These are phyloP conservation scores for Dynastes grantii DNA, from an alignment of 2,888 invertebrate genomes.

Conservation along the genomic window DNA sequence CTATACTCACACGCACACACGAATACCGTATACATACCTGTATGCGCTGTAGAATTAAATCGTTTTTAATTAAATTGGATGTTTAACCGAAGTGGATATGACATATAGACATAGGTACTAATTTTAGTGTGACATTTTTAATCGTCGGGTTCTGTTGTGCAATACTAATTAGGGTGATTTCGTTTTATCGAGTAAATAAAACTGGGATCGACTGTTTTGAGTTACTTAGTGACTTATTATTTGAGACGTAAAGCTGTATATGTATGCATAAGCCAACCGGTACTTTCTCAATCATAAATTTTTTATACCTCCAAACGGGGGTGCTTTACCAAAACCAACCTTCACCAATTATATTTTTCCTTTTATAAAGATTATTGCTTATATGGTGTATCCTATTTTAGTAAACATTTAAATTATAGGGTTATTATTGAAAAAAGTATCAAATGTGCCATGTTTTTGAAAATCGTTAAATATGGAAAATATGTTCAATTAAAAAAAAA, in stretches of 20 bases:
- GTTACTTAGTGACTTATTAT: background rate
- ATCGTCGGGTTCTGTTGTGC: background rate
- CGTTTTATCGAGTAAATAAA: background rate
- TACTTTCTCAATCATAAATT: background rate
- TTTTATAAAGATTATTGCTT: no score
- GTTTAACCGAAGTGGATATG: background rate
- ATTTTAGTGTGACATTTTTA: background rate
- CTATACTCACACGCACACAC: background rate
- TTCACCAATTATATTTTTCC: background rate
- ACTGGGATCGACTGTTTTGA: background rate
- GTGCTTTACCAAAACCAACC: background rate
- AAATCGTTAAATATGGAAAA: no score
- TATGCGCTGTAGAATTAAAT: background rate
- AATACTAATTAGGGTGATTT: background rate
- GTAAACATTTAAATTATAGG: no score
- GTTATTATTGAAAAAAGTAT: no score
- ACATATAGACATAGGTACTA: background rate
- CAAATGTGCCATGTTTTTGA: no score
- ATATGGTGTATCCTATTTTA: no score
- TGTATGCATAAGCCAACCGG: background rate
- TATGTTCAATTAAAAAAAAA: no score
- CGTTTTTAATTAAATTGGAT: conserved; percentile 13
- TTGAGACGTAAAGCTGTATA: background rate
- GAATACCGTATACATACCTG: background rate
- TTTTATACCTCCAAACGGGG: no score